Evolutionary conservation across 1,140 invertebrate genomes (phyloP), one percentile per base, ranked within the genome.

Genomic region (Lasioglossum albipes): DNA sequence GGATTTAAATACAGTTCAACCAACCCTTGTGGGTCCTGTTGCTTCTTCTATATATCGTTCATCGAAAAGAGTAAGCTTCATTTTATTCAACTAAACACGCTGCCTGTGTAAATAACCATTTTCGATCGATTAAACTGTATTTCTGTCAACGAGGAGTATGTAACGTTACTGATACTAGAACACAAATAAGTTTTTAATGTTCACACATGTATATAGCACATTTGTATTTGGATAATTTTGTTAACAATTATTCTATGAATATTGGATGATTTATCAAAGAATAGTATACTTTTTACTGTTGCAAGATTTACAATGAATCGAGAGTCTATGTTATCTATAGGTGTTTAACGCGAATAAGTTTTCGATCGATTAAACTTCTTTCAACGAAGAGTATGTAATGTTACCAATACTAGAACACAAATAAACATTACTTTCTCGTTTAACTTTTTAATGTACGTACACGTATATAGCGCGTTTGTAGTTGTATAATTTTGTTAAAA

Each of bases 21-120:
- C 89, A 42, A 87, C 86, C 64, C 87, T 92, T 62, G 89, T 91
- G 52, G 92, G 91, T 77, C 86, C 89, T 57, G 90, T 84, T 61
- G 72, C 88, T 74, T 79, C 92, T 71, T 90, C 91, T 22, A 88
- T 93, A 78, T 93, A 90, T 90, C 90, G 90, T 83, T 87, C 90
- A 74, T 89, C 91, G 10, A 90, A 90, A 83, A 87, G 91, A 88
- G 93, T 93, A 88, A 91, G 92, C 87, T 62, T 18, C n/a, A 54
- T 54, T 77, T 49, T n/a, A 64, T 7, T 7, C 41, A 52, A 20
- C 20, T 27, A 42, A 12, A 64, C 20, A 7, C 13, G 18, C n/a
- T 13, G 36, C 4, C n/a, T 22, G 5, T 9, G 2, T 18, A n/a
- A 45, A 27, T 27, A 62, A 4, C 54, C 22, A 52, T 45, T 49